Base-by-base conservation (phyloP, 1,140 invertebrate species). In the Plectus sambesii region DNA sequence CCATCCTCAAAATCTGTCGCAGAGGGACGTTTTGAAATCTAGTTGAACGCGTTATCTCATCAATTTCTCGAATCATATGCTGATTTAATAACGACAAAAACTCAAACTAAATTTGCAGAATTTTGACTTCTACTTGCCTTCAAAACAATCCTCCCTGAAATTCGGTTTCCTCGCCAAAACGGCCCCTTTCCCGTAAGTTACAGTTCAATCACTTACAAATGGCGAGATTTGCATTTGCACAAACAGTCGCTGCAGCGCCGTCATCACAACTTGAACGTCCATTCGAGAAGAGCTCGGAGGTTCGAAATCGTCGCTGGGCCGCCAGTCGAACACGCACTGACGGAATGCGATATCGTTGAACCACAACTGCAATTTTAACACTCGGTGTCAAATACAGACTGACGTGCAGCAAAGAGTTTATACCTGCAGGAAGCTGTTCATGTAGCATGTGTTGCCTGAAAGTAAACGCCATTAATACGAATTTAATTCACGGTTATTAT, bases 401-500 rank as follows among this genome's bases (percentile, higher is more conserved):
- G 15, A 51, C 17, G 9, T 49, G 17, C 3, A 5, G 3, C n/a
- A 47, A 27, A 19, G 29, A 2, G 4, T 22, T 3, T 3, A 19
- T 15, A 64, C 64, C 58, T 66, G 63, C 23, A 66, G 51, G 37
- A 66, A 66, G 37, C 61, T 65, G 43, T 66, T 66, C 2, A 66
- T 57, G 49, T 66, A 66, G 42, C 63, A 66, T 38, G 44, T 65
- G 27, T 66, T 66, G 8, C 65, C 63, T n/a, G n/a, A n/a, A n/a
- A n/a, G n/a, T n/a, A n/a, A n/a, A n/a, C n/a, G n/a, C n/a, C n/a
- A n/a, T n/a, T n/a, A n/a, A n/a, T n/a, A n/a, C n/a, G n/a, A n/a
- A n/a, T n/a, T n/a, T n/a, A n/a, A n/a, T n/a, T n/a, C n/a, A n/a
- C n/a, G n/a, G n/a, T n/a, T n/a, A n/a, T n/a, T n/a, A n/a, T n/a